Evolutionary conservation across 2,888 invertebrate genomes (phyloP).

Genomic region (Chaetoderma sp.): DNA sequence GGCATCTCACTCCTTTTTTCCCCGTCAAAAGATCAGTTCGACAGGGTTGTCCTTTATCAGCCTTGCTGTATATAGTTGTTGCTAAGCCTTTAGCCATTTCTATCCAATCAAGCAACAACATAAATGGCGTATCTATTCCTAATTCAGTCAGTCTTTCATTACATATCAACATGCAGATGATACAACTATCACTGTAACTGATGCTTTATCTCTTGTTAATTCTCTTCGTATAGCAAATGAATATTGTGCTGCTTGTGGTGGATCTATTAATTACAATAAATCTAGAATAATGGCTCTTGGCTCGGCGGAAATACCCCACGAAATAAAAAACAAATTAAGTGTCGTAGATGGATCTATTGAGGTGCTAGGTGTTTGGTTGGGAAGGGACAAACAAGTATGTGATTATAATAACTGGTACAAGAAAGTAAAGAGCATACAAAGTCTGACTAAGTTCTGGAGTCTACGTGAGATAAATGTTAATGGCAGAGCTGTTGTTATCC

Average conservation of each 20-base stretch:
- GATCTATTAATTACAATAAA: conserved; percentile 24
- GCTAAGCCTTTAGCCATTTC: neutral
- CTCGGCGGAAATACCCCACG: no score
- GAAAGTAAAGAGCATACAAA: neutral
- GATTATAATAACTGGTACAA: neutral
- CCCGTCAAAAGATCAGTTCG: neutral
- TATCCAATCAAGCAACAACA: neutral
- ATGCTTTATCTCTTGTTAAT: conserved; percentile 1
- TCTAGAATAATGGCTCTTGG: neutral
- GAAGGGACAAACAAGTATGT: neutral
- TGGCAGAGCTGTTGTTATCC: neutral
- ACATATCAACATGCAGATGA: conserved; percentile 20
- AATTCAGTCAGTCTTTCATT: neutral
- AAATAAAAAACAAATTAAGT: no score
- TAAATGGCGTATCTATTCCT: conserved; percentile 25
- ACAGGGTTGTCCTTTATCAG: conserved; percentile 4
- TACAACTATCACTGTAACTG: conserved; percentile 1
- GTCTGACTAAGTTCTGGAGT: neutral
- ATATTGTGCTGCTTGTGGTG: conserved; percentile 23
- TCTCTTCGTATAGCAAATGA: neutral
- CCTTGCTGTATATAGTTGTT: neutral
- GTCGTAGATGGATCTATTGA: neutral
- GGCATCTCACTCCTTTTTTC: neutral
- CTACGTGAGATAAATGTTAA: neutral
- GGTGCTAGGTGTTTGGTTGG: neutral